Base-by-base conservation (phyloP, 2,888 invertebrate genomes). In the Allolobophora icterica region DNA sequence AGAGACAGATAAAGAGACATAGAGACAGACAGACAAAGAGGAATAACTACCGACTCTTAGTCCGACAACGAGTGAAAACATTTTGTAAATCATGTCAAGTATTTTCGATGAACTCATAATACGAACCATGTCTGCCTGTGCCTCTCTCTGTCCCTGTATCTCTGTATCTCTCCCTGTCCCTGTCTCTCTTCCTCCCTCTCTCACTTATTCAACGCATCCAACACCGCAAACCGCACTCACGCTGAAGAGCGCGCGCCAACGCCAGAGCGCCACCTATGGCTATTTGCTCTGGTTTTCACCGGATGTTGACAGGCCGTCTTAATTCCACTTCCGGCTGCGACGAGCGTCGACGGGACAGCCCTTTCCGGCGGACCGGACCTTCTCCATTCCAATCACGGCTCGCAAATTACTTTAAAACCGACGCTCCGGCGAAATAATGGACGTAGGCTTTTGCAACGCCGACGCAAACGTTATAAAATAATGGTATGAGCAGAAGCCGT, bases 391-490 rank as follows among this genome's bases (percentile, higher is more conserved):
- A 87, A 87, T 87, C 87, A 84, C 84, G 84, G 4, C 30, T 34
- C 11, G 84, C 30, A 84, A 84, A 84, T 84, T 84, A n/a, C 84
- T 84, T 84, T 84, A 84, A 84, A 84, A 84, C 84, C n/a, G 33
- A 5, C n/a, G 84, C 33, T 42, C 42, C 84, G 17, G 84, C 84
- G 84, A 84, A 35, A 84, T 84, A 84, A 84, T 84, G 33, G 33
- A 33, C 34, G 30, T 34, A 8, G 13, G 24, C 52, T 3, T 52
- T 24, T 52, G 52, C 84, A 21, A 3, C 84, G 84, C 11, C 84
- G 84, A 2, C 84, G 84, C 84, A 84, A 84, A 84, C 35, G 84
- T 84, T 84, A 84, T 84, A 84, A 84, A 84, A 84, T 84, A 84
- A 84, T 84, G 84, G 42, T 6, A 33, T 84, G n/a, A n/a, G 84